Evolutionary conservation across 2,113 vertebrate species (phyloP).

Genomic region (Urocitellus parryii): DNA sequence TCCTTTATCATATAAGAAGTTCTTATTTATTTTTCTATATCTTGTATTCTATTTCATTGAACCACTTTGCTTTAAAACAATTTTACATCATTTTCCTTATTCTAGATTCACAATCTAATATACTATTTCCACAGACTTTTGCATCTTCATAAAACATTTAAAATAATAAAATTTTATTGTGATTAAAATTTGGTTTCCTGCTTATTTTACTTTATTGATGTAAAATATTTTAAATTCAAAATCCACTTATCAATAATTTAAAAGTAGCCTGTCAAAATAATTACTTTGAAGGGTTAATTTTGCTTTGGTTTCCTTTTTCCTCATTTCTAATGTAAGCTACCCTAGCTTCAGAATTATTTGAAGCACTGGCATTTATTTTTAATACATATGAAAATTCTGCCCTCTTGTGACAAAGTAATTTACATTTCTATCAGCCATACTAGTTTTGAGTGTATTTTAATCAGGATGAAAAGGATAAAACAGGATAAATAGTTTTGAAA

Average conservation of each 20-base stretch:
- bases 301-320: not conserved
- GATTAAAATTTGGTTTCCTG: slow-evolving; percentile 9
- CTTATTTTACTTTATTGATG: slow-evolving; percentile 1
- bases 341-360: not conserved
- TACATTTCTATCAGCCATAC: not conserved
- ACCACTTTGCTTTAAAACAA: not conserved
- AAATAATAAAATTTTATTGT: not conserved
- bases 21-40: not conserved
- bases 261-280: not conserved
- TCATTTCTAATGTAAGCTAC: not conserved
- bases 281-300: slow-evolving; percentile 8
- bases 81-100: not conserved
- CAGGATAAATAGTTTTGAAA: not conserved
- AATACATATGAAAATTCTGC: slow-evolving; percentile 33
- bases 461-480: not conserved
- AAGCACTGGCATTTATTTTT: not conserved
- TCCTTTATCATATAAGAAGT: not conserved
- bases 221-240: slow-evolving; percentile 31
- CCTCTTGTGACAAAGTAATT: slow-evolving; percentile 39
- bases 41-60: not conserved
- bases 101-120: not conserved
- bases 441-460: not conserved
- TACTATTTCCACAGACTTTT: not conserved
- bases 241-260: not conserved
- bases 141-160: not conserved